Evolutionary conservation across 2,888 invertebrate species (phyloP), one percentile per base, ranked within the genome.

Genomic region (Amphiduros pacificus): DNA sequence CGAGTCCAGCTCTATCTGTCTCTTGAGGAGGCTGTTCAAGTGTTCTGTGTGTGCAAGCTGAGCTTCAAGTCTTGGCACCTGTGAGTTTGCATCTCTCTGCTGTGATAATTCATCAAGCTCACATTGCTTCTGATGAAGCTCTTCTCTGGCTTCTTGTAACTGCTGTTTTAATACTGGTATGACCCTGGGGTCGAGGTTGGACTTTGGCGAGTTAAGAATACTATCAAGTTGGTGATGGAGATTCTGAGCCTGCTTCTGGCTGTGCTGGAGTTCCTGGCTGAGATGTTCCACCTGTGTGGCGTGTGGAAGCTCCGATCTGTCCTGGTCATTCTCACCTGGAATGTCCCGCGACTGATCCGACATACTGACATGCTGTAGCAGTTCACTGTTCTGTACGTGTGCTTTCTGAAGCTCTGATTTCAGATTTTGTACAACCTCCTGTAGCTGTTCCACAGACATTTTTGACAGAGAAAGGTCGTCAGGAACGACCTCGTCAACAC

Each of bases 21-120:
- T 61, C 55, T 72, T 72, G 20, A 73, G 55, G 11, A 67, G 41
- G 2, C 58, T 55, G 36, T 67, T 69, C 9, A 65, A 48, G 31
- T 70, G 65, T 54, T 69, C 64, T 27, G 66, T 63, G 27, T 68
- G 67, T 6, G 62, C 63, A 24, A 73, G 55, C 41, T 72, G 61
- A 6, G 60, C 55, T 32, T 63, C 65, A 55, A 63, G 44, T 6
- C 36, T 24, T 22, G 50, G 4, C 14, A 62, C 20, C 17, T 62
- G 32, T 24, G 52, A 17, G 17, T 50, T 24, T n/a, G 50, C 50
- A 28, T 58, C 58, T 6, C 4, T 22, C n/a, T 50, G 14, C 32
- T 58, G 28, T 29, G 44, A 28, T 27, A 26, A 22, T 2, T n/a
- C n/a, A 22, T 44, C 44, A n/a, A 44, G 20, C 44, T 20, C 22